Evolutionary conservation across 2,888 invertebrate species (phyloP), one percentile per base, ranked within the genome.

Genomic region (Dynastes grantii): DNA sequence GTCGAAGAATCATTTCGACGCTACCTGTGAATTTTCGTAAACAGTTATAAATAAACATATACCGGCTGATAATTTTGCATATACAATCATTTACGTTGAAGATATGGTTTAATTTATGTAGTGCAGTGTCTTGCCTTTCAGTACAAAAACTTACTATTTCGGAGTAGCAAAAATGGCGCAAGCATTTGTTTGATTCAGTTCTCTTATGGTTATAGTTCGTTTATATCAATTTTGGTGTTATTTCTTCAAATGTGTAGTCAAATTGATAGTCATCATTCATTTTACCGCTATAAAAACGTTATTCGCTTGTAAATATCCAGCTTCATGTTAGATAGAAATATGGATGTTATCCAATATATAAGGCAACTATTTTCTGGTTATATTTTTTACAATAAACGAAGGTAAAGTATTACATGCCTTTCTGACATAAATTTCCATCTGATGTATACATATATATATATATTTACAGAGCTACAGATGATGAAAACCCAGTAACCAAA

Each of bases 401-500:
- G 78, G 78, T 78, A 65, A 53, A 40, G 3, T 73, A 68, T 16
- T 32, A 22, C 16, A 68, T 22, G 11, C 8, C 27, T 45, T 22
- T n/a, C n/a, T 45, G 6, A 40, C 37, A 61, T 37, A 4, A 61
- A 3, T 16, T 40, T 5, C 32, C 32, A 37, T 37, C 5, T 37
- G 32, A 37, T 22, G 22, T 22, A 22, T 51, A n/a, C 29, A 32
- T 53, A 8, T 13, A 22, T 32, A 8, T 16, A 22, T 22, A 16
- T 58, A 16, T 9, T 79, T 81, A 22, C 76, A 81, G 81, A 27
- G 79, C 80, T 0, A 13, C 70, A 16, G 83, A 83, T 16, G 82
- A 84, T 61, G 82, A 82, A n/a, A 82, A 82, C 63, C 83, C 83
- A 8, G 82, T 82, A 29, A 82, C 83, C 77, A 83, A 85, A 32